These are phyloP conservation scores for Scaptomyza flava DNA, from an alignment of 2,888 invertebrate genomes.

Conservation along the genomic window DNA sequence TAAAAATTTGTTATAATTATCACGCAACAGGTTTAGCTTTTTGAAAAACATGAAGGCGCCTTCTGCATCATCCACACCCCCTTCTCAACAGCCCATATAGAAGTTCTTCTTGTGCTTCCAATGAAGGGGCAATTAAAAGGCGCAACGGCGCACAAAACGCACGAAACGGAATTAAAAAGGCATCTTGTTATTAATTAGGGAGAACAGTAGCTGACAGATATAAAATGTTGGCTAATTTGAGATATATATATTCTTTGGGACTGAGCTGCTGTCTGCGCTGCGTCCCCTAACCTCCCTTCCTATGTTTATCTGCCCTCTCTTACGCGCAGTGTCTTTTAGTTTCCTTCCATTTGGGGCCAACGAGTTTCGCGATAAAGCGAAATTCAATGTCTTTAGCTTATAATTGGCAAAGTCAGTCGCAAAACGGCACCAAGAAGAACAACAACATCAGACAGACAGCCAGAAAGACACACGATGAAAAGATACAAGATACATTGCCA, in stretches of 20 bases:
- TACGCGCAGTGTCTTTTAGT: slow-evolving; percentile 49
- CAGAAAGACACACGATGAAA: slow-evolving; percentile 34
- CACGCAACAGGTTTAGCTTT: slow-evolving; percentile 43
- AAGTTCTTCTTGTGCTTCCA: slow-evolving; percentile 28
- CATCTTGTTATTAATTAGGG: slow-evolving; percentile 84
- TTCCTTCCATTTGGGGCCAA: slow-evolving; percentile 53
- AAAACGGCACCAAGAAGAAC: slow-evolving; percentile 27
- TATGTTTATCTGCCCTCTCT: slow-evolving; percentile 1
- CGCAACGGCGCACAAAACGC: slow-evolving; percentile 77
- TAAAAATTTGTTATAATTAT: slow-evolving; percentile 67
- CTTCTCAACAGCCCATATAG: background rate
- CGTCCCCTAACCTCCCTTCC: slow-evolving; percentile 10
- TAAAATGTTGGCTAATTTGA: slow-evolving; percentile 83
- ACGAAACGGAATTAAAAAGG: slow-evolving; percentile 79
- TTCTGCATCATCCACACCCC: background rate
- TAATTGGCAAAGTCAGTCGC: slow-evolving; percentile 71
- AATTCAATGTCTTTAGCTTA: slow-evolving; percentile 79
- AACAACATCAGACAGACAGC: slow-evolving; percentile 6
- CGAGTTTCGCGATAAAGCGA: slow-evolving; percentile 76
- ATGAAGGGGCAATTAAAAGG: slow-evolving; percentile 74
- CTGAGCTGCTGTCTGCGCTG: slow-evolving; percentile 23
- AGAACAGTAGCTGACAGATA: slow-evolving; percentile 84
- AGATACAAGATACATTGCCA: slow-evolving; percentile 67
- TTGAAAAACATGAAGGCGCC: slow-evolving; percentile 53
- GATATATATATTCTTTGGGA: slow-evolving; percentile 64